Conservation (phyloP, 2,888 invertebrate species). For the Alsophila aescularia region DNA sequence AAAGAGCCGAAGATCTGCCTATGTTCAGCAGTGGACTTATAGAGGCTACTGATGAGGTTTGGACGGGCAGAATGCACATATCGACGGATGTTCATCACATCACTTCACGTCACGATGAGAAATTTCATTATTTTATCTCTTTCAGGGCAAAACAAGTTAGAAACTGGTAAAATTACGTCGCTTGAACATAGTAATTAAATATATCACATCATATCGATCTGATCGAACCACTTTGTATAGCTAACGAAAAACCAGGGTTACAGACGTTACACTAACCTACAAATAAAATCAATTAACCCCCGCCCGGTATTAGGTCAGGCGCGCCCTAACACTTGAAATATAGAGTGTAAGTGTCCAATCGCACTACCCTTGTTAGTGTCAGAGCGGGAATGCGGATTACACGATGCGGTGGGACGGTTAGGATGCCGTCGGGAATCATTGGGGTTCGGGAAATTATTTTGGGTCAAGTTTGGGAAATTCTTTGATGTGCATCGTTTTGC, state of each 20-base stretch:
- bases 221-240: too few species aligned
- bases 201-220: too few species aligned
- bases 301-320: neutral
- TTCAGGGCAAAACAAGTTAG: too few species aligned
- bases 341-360: constrained; percentile 48
- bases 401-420: constrained; percentile 64
- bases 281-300: constrained; percentile 39
- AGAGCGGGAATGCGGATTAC: constrained; percentile 68
- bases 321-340: constrained; percentile 43
- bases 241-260: neutral
- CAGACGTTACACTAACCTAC: neutral
- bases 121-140: too few species aligned
- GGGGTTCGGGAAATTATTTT: neutral
- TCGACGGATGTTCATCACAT: too few species aligned
- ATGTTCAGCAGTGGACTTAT: too few species aligned
- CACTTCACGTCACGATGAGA: too few species aligned
- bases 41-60: too few species aligned
- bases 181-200: too few species aligned
- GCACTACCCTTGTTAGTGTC: constrained; percentile 75
- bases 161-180: too few species aligned
- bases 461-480: neutral
- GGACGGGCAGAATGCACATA: too few species aligned
- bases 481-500: neutral
- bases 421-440: constrained; percentile 38
- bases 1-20: too few species aligned